phyloP scores from a whole-genome alignment of 2,797 vertebrate genomes.

The Emydoidea blandingii region DNA sequence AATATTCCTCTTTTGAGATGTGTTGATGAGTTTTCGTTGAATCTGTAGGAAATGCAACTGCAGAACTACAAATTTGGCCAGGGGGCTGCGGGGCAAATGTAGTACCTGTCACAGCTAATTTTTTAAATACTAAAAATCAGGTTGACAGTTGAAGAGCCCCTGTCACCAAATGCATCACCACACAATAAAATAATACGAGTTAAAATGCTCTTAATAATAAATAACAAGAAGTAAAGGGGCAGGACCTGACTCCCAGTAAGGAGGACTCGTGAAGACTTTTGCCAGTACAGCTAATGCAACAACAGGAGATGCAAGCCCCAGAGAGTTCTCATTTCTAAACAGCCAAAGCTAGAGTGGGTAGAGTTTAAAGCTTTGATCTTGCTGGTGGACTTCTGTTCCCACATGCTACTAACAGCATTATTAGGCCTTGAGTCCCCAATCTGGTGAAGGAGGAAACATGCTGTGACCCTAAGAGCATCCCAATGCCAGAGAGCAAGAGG shows the following conservation, averaged over 20 bases:
- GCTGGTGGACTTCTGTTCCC: not conserved
- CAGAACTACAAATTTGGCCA: not conserved
- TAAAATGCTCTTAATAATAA: constrained; percentile 20
- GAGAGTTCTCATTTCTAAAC: not conserved
- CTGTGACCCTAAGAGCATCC: not conserved
- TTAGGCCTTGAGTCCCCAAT: not conserved
- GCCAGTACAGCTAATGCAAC: constrained; percentile 19
- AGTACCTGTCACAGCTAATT: not conserved
- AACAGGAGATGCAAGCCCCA: not conserved
- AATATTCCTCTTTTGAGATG: not conserved
- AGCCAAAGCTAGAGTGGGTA: not conserved
- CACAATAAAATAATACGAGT: constrained; percentile 32
- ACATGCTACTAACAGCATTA: not conserved
- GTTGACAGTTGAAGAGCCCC: not conserved
- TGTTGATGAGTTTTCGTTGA: not conserved
- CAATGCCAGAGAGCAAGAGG: not conserved
- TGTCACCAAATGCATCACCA: not conserved
- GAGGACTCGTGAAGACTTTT: not conserved
- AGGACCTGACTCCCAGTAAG: not conserved
- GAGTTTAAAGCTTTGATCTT: not conserved
- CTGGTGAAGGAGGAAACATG: not conserved
- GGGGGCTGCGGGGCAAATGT: not conserved
- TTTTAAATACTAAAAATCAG: constrained; percentile 25
- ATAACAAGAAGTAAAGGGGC: constrained; percentile 4
- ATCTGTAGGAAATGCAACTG: not conserved